These are phyloP conservation scores for Diadophis punctatus DNA, from an alignment of 2,113 vertebrate genomes.

Conservation along the genomic window DNA sequence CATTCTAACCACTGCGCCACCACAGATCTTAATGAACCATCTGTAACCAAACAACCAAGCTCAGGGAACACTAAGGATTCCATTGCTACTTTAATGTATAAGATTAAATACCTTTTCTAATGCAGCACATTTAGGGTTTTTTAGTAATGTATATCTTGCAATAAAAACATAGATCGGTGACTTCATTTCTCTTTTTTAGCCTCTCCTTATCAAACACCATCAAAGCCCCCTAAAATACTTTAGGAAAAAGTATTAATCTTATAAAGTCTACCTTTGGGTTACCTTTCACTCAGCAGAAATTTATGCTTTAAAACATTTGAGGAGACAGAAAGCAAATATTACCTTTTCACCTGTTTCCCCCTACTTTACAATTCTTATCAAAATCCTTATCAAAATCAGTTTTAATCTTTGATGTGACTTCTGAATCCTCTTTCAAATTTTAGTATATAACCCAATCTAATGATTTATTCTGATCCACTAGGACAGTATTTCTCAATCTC, in stretches of 20 bases:
- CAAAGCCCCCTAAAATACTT: neutral
- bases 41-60: too few species aligned
- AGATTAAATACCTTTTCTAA: too few species aligned
- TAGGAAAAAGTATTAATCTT: neutral
- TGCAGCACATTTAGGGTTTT: too few species aligned
- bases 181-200: too few species aligned
- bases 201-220: too few species aligned
- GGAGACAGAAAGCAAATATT: neutral
- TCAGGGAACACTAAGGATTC: too few species aligned
- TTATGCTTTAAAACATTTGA: neutral
- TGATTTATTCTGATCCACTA: neutral
- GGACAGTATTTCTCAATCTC: neutral
- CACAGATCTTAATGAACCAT: too few species aligned
- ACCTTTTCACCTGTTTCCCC: neutral
- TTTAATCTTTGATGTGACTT: neutral
- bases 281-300: neutral
- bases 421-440: neutral
- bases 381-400: neutral
- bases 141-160: too few species aligned
- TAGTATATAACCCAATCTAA: neutral
- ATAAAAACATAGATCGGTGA: too few species aligned
- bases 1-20: too few species aligned
- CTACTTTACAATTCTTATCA: neutral
- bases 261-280: neutral
- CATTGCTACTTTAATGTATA: too few species aligned